A percentile compares a stretch with the other conserved stretches of the same genome.
These are phyloP conservation scores for Caerostris darwini DNA, from an alignment of 1,140 invertebrate genomes.

Conservation along the genomic window DNA sequence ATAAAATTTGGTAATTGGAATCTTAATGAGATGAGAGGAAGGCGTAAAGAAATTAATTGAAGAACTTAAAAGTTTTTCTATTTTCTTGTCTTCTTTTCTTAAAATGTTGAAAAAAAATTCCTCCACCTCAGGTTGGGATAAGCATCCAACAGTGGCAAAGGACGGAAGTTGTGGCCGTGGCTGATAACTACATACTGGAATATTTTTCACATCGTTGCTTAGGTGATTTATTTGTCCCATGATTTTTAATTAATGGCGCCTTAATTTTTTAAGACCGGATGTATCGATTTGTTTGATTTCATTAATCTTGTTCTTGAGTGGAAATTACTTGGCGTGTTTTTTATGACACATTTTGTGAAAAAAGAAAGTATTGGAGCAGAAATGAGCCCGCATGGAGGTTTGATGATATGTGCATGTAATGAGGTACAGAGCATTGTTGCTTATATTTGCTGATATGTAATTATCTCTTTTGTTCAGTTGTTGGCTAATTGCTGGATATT, in stretches of 20 bases:
- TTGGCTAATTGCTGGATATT: too few relatives aligned
- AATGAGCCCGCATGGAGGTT: neutral
- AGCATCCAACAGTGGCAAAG: neutral
- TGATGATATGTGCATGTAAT: too few relatives aligned
- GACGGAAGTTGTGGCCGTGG: neutral
- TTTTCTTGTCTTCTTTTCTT: neutral
- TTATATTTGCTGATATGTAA: too few relatives aligned
- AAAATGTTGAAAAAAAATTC: neutral
- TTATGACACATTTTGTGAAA: neutral
- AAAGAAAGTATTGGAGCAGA: neutral
- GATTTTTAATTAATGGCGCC: neutral
- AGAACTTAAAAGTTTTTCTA: neutral
- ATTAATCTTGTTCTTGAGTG: neutral
- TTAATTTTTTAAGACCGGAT: neutral
- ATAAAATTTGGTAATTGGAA: constrained; percentile 13
- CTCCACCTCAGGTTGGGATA: neutral
- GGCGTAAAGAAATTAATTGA: constrained; percentile 4
- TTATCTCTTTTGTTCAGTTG: too few relatives aligned
- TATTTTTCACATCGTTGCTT: neutral
- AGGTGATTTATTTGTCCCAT: neutral
- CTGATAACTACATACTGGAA: neutral
- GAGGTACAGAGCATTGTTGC: too few relatives aligned
- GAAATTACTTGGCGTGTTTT: neutral
- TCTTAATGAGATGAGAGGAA: constrained; percentile 4
- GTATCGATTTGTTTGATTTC: constrained; percentile 10